Evolutionary conservation across 2,888 invertebrate species (phyloP).

Genomic region (Epinotia nisella): DNA sequence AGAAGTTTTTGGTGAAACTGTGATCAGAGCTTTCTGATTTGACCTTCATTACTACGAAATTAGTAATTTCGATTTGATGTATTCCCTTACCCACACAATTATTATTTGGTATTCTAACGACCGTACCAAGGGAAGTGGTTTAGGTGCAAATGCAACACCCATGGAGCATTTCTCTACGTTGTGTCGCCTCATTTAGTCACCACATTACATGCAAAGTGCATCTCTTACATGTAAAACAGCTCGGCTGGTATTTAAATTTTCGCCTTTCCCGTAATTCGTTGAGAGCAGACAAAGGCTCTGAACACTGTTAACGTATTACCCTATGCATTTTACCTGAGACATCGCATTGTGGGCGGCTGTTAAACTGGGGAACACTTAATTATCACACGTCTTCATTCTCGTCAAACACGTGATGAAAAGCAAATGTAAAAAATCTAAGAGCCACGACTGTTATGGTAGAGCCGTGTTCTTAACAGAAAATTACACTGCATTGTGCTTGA

Average conservation of each 20-base stretch:
- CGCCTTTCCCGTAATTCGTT: slow-evolving; percentile 79
- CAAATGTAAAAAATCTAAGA: neutral
- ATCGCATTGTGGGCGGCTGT: slow-evolving; percentile 45
- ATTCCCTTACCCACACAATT: slow-evolving; percentile 16
- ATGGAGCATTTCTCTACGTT: slow-evolving; percentile 29
- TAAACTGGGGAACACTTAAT: slow-evolving; percentile 45
- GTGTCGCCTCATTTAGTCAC: slow-evolving; percentile 75
- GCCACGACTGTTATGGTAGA: neutral
- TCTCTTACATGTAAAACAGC: slow-evolving; percentile 83
- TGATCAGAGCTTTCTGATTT: too few species aligned
- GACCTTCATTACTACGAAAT: too few species aligned
- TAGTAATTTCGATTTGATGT: too few species aligned
- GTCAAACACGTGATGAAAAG: neutral
- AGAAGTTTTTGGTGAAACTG: too few species aligned
- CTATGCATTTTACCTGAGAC: slow-evolving; percentile 70
- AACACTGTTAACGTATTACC: slow-evolving; percentile 77
- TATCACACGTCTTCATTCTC: slow-evolving; percentile 33
- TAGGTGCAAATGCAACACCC: slow-evolving; percentile 32
- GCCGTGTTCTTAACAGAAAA: too few species aligned
- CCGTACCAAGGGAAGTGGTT: slow-evolving; percentile 13
- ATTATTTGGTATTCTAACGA: slow-evolving; percentile 35
- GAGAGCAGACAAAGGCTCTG: slow-evolving; percentile 79
- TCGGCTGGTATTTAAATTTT: slow-evolving; percentile 82
- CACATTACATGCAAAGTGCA: slow-evolving; percentile 81
- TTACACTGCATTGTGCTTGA: too few species aligned